Evolutionary conservation across 2,113 vertebrate genomes (phyloP).

Genomic region (Electrona antarctica): DNA sequence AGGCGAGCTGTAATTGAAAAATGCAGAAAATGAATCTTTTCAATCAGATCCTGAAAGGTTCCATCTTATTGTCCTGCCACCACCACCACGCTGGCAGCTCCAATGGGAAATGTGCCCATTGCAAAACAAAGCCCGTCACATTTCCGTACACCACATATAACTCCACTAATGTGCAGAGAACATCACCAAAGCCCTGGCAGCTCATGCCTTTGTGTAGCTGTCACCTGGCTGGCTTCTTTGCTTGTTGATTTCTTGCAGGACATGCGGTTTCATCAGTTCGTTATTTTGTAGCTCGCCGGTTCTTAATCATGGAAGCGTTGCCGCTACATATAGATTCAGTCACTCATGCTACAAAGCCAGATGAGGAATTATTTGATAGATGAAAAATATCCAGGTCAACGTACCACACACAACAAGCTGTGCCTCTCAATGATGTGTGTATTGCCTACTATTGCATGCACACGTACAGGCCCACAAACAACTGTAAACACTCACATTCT

Average conservation of each 20-base stretch:
- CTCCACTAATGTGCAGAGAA: conserved; percentile 39
- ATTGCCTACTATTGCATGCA: too few species aligned
- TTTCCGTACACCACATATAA: conserved; percentile 66
- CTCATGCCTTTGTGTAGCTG: conserved; percentile 24
- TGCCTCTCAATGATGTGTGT: too few species aligned
- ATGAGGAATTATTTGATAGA: neutral
- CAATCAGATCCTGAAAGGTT: conserved; percentile 63
- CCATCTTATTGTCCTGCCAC: conserved; percentile 54
- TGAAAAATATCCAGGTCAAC: conserved; percentile 13
- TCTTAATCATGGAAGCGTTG: neutral
- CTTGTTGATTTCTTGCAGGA: conserved; percentile 24
- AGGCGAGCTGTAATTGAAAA: conserved; percentile 70
- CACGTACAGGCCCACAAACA: too few species aligned
- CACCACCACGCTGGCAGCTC: conserved; percentile 35
- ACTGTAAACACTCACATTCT: too few species aligned
- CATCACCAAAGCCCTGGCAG: conserved; percentile 44
- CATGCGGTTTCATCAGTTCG: neutral
- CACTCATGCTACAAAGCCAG: neutral
- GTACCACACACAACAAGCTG: neutral
- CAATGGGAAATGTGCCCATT: conserved; percentile 54
- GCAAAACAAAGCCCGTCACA: conserved; percentile 68
- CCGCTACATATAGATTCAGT: conserved; percentile 7
- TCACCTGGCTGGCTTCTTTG: neutral
- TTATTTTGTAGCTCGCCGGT: neutral
- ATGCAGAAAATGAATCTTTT: conserved; percentile 69